Base-by-base conservation (phyloP, 2,113 vertebrate genomes). In the Coracopsis vasa region DNA sequence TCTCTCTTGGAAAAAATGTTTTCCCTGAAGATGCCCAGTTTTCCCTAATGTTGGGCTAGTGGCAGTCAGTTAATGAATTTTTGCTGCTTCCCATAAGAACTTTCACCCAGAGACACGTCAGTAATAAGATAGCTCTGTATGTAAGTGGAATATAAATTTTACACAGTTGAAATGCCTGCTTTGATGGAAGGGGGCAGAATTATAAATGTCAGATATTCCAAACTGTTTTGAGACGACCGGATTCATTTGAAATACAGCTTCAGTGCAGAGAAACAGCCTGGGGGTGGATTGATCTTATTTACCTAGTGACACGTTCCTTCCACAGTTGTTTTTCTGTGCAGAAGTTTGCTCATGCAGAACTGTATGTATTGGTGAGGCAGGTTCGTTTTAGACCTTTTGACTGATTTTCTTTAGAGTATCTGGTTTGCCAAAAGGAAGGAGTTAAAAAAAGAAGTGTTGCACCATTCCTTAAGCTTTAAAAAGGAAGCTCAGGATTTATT, bases 81-180 rank as follows among this genome's bases (percentile, higher is more conserved):
- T 86, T 67, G 5, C 88, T 95, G 73, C 69, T 92, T 92, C 67
- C n/a, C 37, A 7, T 74, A 83, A 86, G 86, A 88, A 95, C 73
- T 90, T 96, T 29, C 44, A 85, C 73, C 70, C 75, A 90, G 65
- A 92, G 79, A 74, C 75, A 56, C 42, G 85, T 94, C 65, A 80
- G 53, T 96, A 95, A 92, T 88, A 82, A 50, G 44, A 58, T 56
- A 78, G 85, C 69, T 54, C 50, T 69, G 75, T 85, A 89, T 94
- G 69, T 87, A 96, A 97, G 81, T 44, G 54, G 79, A 96, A 94
- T 95, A 92, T 94, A 94, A 95, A 95, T 94, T 78, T 90, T 74
- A 31, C 19, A 31, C 44, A 41, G 39, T 75, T 85, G 72, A 94
- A 94, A 96, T 72, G 50, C 33, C 62, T 93, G 33, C 65, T 92